A percentile compares a stretch with the other conserved stretches of the same genome.
Conservation (phyloP, 2,113 vertebrate genomes). For the Chaetodon auriga region DNA sequence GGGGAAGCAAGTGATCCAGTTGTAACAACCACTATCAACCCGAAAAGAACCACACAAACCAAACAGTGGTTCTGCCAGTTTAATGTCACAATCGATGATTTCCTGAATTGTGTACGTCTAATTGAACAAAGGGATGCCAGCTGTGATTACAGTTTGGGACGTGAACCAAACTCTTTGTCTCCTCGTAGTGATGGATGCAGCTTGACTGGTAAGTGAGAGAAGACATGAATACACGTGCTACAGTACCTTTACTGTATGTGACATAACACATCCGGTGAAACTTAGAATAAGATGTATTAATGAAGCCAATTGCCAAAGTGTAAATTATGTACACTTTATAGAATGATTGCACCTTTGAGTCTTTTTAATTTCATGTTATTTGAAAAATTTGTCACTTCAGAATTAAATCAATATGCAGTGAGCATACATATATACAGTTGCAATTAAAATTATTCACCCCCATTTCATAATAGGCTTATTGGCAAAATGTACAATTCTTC, state of each 20-base stretch:
- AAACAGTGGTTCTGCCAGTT: conserved; percentile 16
- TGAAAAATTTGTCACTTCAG: no score
- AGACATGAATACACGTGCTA: background rate
- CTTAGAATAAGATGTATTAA: no score
- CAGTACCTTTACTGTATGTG: background rate
- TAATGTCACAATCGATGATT: background rate
- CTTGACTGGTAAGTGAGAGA: conserved; percentile 18
- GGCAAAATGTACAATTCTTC: no score
- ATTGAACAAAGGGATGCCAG: conserved; percentile 15
- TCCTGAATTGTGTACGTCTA: rapidly evolving
- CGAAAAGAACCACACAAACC: background rate
- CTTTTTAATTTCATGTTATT: no score
- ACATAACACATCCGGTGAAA: background rate
- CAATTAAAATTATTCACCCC: no score
- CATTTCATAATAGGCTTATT: no score
- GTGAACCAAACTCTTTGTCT: conserved; percentile 13
- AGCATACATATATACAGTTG: no score
- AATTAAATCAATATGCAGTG: no score
- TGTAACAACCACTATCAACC: rapidly evolving
- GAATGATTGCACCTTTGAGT: no score
- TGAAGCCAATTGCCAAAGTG: background rate
- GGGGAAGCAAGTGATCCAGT: background rate
- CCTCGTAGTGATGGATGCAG: conserved; percentile 33
- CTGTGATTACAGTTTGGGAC: conserved; percentile 46
- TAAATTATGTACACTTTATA: background rate